Conservation (phyloP, 2,113 vertebrate genomes). For the Danionella cerebrum region DNA sequence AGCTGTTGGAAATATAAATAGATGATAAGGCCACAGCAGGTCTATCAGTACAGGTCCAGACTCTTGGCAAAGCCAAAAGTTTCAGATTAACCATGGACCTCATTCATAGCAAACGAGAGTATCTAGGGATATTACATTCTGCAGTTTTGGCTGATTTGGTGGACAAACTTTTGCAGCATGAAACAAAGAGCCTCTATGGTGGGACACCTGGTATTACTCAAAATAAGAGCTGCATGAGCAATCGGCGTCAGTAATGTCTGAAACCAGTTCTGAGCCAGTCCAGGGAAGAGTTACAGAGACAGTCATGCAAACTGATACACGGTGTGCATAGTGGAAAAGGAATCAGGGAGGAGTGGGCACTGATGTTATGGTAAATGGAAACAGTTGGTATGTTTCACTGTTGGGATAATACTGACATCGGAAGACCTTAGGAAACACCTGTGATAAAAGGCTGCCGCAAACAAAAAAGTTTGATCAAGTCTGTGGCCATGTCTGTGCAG, state of each 20-base stretch:
- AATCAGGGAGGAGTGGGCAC: background rate
- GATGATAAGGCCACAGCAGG: slow-evolving; percentile 49
- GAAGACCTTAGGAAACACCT: slow-evolving; percentile 48
- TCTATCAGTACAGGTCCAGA: slow-evolving; percentile 26
- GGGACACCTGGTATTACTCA: slow-evolving; percentile 44
- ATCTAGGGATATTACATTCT: background rate
- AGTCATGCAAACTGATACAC: background rate
- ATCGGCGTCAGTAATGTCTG: slow-evolving; percentile 26
- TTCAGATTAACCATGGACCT: background rate
- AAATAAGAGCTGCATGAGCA: slow-evolving; percentile 33
- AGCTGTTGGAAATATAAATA: slow-evolving; percentile 51
- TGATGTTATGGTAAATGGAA: background rate
- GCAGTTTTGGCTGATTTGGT: slow-evolving; percentile 3
- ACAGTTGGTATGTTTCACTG: slow-evolving; percentile 41
- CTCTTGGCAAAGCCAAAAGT: background rate
- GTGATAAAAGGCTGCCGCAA: slow-evolving; percentile 10
- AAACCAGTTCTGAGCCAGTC: background rate
- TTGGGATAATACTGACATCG: slow-evolving; percentile 54
- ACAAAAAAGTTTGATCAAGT: background rate
- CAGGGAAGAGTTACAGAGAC: background rate
- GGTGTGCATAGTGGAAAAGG: slow-evolving; percentile 16
- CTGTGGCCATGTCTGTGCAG: background rate
- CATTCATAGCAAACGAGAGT: background rate
- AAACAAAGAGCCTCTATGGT: slow-evolving; percentile 38
- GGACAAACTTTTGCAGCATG: background rate